Base-by-base conservation (phyloP, 2,797 vertebrate genomes). In the Mormyrops attenuatus region DNA sequence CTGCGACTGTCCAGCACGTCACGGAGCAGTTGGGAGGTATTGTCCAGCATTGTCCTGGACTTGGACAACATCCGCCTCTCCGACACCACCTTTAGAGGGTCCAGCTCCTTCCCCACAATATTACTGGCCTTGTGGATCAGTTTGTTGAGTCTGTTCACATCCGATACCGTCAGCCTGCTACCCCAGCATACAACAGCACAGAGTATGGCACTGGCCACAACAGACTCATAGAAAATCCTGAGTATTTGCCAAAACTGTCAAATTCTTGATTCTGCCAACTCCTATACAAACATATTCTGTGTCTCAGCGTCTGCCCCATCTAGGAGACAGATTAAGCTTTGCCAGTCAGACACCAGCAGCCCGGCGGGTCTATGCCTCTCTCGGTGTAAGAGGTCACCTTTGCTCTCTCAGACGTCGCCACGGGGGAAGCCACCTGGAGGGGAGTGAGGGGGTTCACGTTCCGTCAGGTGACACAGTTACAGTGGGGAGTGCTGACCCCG, bases 401-500 rank as follows among this genome's bases (percentile, higher is more conserved):
- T 30, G 17, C 85, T 41, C 30, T 53, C 34, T n/a, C 13, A 49
- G 84, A 77, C 49, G n/a, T 52, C n/a, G 44, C 41, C 82, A 85
- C 1, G 47, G 85, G 53, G 11, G 63, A n/a, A 85, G 13, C 82
- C 15, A 22, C 50, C 2, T 11, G 77, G 87, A 88, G 77, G 89
- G 84, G 89, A 80, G 30, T 8, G 63, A 38, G 88, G 53, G 60
- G 15, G 73, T 15, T 80, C 82, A 85, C n/a, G 41, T 50, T n/a
- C 38, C 30, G n/a, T 88, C 38, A 44, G 87, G 88, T 47, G n/a
- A 82, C 73, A 55, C 3, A 88, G 85, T 91, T 92, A 91, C 91
- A 85, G 91, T 91, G 88, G 90, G 91, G 91, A 91, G 3, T 53
- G 87, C 90, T 93, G 93, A 93, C 92, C 93, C 91, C 85, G 60